A percentile compares a stretch with the other conserved stretches of the same genome.
Conservation (phyloP, 2,797 vertebrate genomes). For the Tragopan temminckii region DNA sequence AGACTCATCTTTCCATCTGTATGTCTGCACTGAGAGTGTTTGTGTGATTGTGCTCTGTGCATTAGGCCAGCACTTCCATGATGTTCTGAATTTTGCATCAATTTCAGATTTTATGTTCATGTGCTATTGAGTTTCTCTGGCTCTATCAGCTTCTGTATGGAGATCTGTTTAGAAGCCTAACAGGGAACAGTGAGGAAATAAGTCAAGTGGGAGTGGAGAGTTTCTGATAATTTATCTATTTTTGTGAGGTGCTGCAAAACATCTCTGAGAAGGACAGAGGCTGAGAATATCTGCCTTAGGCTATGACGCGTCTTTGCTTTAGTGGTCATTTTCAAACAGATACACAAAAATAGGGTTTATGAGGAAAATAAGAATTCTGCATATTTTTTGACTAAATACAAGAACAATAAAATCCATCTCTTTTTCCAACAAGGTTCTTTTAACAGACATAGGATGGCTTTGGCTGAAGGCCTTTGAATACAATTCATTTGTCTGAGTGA, state of each 20-base stretch:
- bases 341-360: not conserved
- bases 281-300: not conserved
- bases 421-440: not conserved
- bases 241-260: not conserved
- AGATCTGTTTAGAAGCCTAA: not conserved
- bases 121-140: not conserved
- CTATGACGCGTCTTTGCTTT: not conserved
- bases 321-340: not conserved
- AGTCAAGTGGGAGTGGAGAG: not conserved
- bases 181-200: not conserved
- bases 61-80: not conserved
- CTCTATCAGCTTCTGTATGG: not conserved
- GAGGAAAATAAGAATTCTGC: not conserved
- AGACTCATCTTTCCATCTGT: not conserved
- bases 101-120: not conserved
- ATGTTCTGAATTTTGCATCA: not conserved
- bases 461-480: not conserved
- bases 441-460: not conserved
- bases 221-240: not conserved
- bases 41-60: not conserved
- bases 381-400: not conserved
- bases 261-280: not conserved
- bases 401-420: not conserved
- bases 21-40: not conserved
- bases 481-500: not conserved